Percentiles rank a stretch among this genome's conserved stretches.
phyloP scores from a whole-genome alignment of 1,140 invertebrate genomes.

The Limonius californicus region DNA sequence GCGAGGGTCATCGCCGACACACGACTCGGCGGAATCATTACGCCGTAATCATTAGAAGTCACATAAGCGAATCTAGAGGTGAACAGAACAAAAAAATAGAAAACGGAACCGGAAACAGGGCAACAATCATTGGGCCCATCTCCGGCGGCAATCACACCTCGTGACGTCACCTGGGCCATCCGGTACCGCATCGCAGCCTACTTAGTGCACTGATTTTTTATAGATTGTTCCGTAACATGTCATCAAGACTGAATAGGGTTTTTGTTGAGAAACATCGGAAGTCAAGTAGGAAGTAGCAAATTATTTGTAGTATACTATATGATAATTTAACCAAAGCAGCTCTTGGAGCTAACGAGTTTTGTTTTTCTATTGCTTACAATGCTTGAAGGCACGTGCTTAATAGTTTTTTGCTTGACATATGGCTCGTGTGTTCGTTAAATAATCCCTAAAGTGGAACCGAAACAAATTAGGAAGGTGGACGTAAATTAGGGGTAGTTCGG shows the following conservation, averaged over 20 bases:
- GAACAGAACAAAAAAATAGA: slow-evolving; percentile 10
- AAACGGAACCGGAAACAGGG: slow-evolving; percentile 35
- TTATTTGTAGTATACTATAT: background rate
- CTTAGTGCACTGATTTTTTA: slow-evolving; percentile 8
- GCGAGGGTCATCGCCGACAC: background rate
- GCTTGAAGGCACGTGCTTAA: background rate
- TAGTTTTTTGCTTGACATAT: background rate
- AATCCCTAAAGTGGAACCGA: no score
- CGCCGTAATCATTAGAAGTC: background rate
- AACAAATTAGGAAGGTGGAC: no score
- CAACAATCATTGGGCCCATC: slow-evolving; percentile 37
- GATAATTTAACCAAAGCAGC: background rate
- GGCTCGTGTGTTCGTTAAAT: no score
- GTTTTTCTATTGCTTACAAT: background rate
- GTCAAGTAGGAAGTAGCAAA: background rate
- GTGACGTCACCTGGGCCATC: slow-evolving; percentile 31
- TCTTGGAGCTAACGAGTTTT: background rate
- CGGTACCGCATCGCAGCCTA: slow-evolving; percentile 21
- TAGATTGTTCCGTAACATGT: background rate
- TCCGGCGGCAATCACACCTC: slow-evolving; percentile 39
- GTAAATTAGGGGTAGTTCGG: no score
- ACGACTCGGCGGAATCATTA: background rate
- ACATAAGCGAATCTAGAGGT: no score
- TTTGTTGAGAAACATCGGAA: background rate
- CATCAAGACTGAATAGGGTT: background rate